These are phyloP conservation scores for Beris chalybata DNA, from an alignment of 2,888 invertebrate genomes.

Conservation along the genomic window DNA sequence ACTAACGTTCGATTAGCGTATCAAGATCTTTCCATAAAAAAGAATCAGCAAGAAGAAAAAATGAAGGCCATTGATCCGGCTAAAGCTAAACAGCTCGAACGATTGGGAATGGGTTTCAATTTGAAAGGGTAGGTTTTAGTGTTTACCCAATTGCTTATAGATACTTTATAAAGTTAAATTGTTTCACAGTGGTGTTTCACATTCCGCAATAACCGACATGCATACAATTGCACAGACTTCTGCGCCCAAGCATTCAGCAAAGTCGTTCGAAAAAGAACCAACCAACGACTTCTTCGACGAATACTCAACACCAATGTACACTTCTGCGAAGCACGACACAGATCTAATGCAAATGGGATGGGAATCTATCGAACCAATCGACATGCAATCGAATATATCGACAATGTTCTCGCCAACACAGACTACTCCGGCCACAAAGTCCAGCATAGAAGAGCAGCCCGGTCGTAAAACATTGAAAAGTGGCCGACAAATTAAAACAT, in stretches of 20 bases:
- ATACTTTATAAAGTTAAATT: constrained; percentile 33
- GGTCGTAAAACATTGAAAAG: constrained; percentile 40
- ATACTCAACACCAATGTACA: constrained; percentile 49
- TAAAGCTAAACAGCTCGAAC: constrained; percentile 85
- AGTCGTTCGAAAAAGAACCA: constrained; percentile 55
- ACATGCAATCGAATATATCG: constrained; percentile 50
- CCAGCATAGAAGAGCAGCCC: constrained; percentile 42
- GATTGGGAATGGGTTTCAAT: constrained; percentile 88
- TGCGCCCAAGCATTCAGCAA: constrained; percentile 55
- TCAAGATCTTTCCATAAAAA: constrained; percentile 71
- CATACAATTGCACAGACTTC: constrained; percentile 85
- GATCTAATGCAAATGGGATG: constrained; percentile 54
- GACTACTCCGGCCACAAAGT: neutral
- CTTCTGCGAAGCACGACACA: constrained; percentile 46
- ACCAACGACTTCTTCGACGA: constrained; percentile 48
- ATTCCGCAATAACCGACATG: constrained; percentile 91
- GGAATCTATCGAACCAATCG: constrained; percentile 55
- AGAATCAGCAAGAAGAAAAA: constrained; percentile 72
- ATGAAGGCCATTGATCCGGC: constrained; percentile 73
- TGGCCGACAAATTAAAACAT: constrained; percentile 26
- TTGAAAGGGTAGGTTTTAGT: constrained; percentile 46
- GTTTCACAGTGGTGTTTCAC: constrained; percentile 67
- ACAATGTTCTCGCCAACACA: constrained; percentile 49
- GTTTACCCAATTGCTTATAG: neutral
- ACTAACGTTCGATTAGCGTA: constrained; percentile 75